Percentiles rank a stretch among this genome's conserved stretches.
These are phyloP conservation scores for Cotesia vestalis DNA, from an alignment of 1,140 invertebrate genomes.

Conservation along the genomic window DNA sequence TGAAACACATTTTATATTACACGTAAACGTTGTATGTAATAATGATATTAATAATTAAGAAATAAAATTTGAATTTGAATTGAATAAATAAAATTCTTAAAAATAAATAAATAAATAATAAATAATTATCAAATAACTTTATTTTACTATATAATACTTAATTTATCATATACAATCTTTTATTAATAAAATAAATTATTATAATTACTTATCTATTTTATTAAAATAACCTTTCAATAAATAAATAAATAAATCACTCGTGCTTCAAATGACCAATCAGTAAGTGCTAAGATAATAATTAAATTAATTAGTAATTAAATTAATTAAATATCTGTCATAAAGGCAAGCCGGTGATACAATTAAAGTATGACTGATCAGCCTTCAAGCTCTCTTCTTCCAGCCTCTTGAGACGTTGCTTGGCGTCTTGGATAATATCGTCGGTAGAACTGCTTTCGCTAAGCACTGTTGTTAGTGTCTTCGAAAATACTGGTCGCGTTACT, in stretches of 20 bases:
- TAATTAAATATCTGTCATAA: slow-evolving; percentile 37
- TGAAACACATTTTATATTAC: slow-evolving; percentile 66
- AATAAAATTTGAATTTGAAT: slow-evolving; percentile 44
- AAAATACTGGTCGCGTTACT: slow-evolving; percentile 36
- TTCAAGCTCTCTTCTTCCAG: slow-evolving; percentile 59
- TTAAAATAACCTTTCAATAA: not conserved
- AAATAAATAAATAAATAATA: slow-evolving; percentile 54
- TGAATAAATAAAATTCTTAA: slow-evolving; percentile 60
- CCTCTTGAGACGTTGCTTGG: slow-evolving; percentile 56
- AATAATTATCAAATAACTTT: slow-evolving; percentile 43
- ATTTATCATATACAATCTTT: slow-evolving; percentile 20
- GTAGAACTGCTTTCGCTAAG: slow-evolving; percentile 62
- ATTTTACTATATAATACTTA: no score
- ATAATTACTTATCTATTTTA: not conserved
- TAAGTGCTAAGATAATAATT: not conserved
- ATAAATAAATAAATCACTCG: not conserved
- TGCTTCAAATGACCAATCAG: no score
- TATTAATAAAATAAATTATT: slow-evolving; percentile 26
- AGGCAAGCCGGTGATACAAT: slow-evolving; percentile 53
- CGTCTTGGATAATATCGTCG: slow-evolving; percentile 62
- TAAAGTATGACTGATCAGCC: slow-evolving; percentile 59
- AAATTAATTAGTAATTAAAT: slow-evolving; percentile 13
- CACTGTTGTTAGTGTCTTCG: slow-evolving; percentile 46
- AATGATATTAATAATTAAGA: slow-evolving; percentile 43
- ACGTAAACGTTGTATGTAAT: slow-evolving; percentile 66